Base-by-base conservation (phyloP, 2,113 vertebrate species). In the Caranx melampygus region DNA sequence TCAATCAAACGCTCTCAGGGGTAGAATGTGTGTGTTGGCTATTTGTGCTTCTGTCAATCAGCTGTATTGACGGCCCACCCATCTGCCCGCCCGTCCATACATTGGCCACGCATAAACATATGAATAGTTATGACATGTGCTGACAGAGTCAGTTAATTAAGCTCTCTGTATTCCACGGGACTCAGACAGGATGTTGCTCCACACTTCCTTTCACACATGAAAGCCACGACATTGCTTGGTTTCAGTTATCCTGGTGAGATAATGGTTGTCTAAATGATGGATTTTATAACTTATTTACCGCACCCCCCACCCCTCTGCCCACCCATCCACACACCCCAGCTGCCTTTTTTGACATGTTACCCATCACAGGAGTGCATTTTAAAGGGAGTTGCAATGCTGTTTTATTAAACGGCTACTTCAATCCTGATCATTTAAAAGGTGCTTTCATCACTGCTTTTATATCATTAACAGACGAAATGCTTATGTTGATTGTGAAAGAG, bases 31-130 rank as follows among this genome's bases (percentile, higher is more conserved):
- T 40, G 63, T 80, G 78, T 79, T 72, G 40, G 66, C 82, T 84
- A 79, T 88, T 84, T 69, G 89, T 88, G 79, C 42, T 78, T 67
- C 69, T 87, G 88, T 90, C 92, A 90, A 72, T 92, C 89, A 85
- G 59, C 61, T 33, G 10, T n/a, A 69, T 63, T 73, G 86, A 81
- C 8, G 5, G 68, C 79, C 82, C 72, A 49, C 80, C 87, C 88
- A 86, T 87, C 87, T 89, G 89, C 54, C 80, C 26, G 1, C 80
- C 61, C 63, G 5, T 62, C 79, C 64, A 75, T 68, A 83, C 81
- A 79, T 70, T 1, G 37, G 76, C 62, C 62, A 18, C 13, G 1
- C 76, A 51, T 78, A 51, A 40, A 70, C 59, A 59, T 66, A 54
- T 64, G 60, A 88, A 75, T 47, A 73, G 51, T 78, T 20, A 51